Conservation (phyloP, 2,113 vertebrate species). For the Platichthys flesus region DNA sequence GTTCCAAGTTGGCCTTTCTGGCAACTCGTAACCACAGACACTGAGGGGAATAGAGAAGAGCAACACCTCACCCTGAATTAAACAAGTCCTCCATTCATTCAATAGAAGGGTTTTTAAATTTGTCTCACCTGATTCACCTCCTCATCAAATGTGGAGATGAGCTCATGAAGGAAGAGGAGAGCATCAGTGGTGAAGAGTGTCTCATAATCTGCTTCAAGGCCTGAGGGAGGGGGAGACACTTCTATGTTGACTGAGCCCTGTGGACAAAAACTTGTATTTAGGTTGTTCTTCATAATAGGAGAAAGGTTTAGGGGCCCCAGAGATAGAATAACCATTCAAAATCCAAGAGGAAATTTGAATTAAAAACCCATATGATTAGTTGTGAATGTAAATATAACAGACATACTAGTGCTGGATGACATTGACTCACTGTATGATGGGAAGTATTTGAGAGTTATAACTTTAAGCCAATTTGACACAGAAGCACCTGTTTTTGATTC, state of each 20-base stretch:
- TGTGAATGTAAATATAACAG: background rate
- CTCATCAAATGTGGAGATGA: conserved; percentile 79
- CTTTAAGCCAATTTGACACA: too few relatives aligned
- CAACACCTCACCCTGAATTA: background rate
- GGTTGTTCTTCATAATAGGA: too few relatives aligned
- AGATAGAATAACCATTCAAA: background rate
- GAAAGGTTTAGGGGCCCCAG: background rate
- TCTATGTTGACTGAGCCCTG: conserved; percentile 74
- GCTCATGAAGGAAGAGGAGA: conserved; percentile 78
- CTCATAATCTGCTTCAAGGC: conserved; percentile 74
- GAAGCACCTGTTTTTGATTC: too few relatives aligned
- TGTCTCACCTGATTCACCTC: conserved; percentile 80
- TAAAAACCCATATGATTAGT: background rate
- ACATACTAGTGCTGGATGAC: background rate
- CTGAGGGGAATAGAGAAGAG: conserved; percentile 44
- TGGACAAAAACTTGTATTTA: background rate
- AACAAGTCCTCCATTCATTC: background rate
- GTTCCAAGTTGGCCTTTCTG: conserved; percentile 79
- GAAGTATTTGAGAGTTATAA: too few relatives aligned
- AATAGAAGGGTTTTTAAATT: background rate
- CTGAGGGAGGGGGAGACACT: conserved; percentile 73
- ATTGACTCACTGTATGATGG: background rate
- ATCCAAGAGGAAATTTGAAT: background rate
- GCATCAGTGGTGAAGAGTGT: conserved; percentile 77
- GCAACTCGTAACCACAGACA: conserved; percentile 74